Percentiles rank a stretch among this genome's conserved stretches.
Evolutionary conservation across 2,888 invertebrate species (phyloP).

Genomic region (Catocala fraxini): DNA sequence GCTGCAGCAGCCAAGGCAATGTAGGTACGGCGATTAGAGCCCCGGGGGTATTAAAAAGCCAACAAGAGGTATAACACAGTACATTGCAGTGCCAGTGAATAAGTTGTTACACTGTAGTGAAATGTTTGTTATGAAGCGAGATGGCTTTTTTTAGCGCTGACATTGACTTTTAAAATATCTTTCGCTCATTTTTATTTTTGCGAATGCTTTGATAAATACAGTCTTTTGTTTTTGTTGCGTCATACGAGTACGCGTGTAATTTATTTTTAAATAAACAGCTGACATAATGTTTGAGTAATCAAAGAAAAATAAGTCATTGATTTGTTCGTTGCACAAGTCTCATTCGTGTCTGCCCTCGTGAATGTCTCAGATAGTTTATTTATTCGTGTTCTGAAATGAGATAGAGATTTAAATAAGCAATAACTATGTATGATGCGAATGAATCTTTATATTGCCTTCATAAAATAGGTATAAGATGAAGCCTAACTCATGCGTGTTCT

Average conservation of each 20-base stretch:
- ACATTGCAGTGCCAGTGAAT: constrained; percentile 43
- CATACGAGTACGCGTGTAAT: constrained; percentile 24
- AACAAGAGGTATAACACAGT: constrained; percentile 35
- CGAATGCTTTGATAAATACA: constrained; percentile 32
- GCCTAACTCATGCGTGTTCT: not conserved
- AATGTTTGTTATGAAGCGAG: constrained; percentile 58
- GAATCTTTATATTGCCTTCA: not conserved
- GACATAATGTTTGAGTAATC: too few relatives aligned
- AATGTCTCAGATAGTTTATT: constrained; percentile 19
- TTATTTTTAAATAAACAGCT: constrained; percentile 30
- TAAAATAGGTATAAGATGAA: not conserved
- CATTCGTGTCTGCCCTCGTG: constrained; percentile 24
- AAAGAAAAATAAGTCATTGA: constrained; percentile 24
- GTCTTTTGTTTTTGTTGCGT: constrained; percentile 43
- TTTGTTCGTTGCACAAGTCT: constrained; percentile 38
- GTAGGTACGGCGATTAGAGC: constrained; percentile 59
- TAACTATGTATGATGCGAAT: not conserved
- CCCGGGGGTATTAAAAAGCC: constrained; percentile 67
- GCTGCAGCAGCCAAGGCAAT: constrained; percentile 53
- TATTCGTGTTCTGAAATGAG: constrained; percentile 28
- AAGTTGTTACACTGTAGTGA: constrained; percentile 61
- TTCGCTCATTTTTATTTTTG: constrained; percentile 33
- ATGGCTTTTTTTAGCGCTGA: constrained; percentile 31
- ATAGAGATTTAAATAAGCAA: constrained; percentile 7
- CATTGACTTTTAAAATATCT: constrained; percentile 41